Evolutionary conservation across 2,888 invertebrate genomes (phyloP).

Genomic region (Euphydryas editha): DNA sequence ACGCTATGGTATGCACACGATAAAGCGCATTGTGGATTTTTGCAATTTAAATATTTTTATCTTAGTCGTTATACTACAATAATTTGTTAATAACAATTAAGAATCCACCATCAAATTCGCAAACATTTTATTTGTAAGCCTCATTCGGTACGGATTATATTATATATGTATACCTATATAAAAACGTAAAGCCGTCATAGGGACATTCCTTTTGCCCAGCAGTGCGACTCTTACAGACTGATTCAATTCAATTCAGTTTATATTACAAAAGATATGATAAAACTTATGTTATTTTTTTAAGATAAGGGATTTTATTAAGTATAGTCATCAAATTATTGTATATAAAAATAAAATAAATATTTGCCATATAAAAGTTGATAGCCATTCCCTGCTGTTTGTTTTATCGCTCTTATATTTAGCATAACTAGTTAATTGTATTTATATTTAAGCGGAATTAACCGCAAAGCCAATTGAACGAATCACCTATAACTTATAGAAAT

Average conservation of each 20-base stretch:
- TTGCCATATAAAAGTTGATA: not conserved
- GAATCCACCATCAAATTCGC: not conserved
- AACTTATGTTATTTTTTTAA: too few relatives aligned
- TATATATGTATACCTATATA: too few relatives aligned
- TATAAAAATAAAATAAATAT: too few relatives aligned
- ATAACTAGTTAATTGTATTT: not conserved
- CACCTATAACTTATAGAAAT: not conserved
- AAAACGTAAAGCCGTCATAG: too few relatives aligned
- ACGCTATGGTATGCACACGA: slow-evolving; percentile 43
- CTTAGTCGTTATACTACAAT: not conserved
- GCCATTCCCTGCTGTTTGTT: not conserved
- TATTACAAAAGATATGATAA: too few relatives aligned
- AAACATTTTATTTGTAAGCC: not conserved
- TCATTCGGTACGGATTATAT: too few relatives aligned
- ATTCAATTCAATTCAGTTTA: too few relatives aligned
- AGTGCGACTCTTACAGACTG: too few relatives aligned
- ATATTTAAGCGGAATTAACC: slow-evolving; percentile 2
- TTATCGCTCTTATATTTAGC: not conserved
- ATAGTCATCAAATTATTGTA: not conserved
- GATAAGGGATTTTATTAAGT: too few relatives aligned
- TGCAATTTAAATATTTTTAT: slow-evolving; percentile 10
- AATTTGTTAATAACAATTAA: too few relatives aligned
- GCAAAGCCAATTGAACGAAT: slow-evolving; percentile 2
- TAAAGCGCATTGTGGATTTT: slow-evolving; percentile 22
- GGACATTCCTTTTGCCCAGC: too few relatives aligned